phyloP scores from a whole-genome alignment of 2,797 vertebrate species.

The Pseudotriccus pelzelni region DNA sequence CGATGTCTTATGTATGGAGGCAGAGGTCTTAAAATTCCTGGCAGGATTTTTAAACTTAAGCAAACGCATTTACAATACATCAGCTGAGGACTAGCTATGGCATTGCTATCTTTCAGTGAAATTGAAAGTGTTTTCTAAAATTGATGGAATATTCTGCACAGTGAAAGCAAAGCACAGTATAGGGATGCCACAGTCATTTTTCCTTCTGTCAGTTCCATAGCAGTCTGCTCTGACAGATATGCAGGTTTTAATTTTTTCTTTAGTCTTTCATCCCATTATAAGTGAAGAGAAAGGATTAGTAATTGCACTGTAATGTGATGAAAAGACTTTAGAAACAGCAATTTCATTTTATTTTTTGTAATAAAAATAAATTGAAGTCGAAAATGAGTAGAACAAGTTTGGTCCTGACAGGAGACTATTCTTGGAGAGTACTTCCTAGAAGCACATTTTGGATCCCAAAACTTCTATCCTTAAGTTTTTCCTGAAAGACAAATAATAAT shows the following conservation, averaged over 20 bases:
- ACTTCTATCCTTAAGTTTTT: not conserved
- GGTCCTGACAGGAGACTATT: not conserved
- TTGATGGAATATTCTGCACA: not conserved
- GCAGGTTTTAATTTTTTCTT: not conserved
- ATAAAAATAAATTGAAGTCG: not conserved
- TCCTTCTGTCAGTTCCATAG: not conserved
- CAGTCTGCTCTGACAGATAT: not conserved
- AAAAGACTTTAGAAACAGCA: not conserved
- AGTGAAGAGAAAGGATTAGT: not conserved
- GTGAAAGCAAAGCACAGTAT: not conserved
- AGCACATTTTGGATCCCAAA: not conserved
- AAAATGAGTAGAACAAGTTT: not conserved
- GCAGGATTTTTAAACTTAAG: not conserved
- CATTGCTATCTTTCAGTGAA: not conserved
- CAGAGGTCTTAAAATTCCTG: slow-evolving; percentile 25
- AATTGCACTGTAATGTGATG: not conserved
- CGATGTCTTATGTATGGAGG: not conserved
- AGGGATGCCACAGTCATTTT: not conserved
- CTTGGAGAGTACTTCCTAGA: not conserved
- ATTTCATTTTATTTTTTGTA: not conserved
- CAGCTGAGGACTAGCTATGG: not conserved
- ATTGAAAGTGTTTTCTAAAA: not conserved
- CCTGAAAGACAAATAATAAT: not conserved
- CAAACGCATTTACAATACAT: not conserved
- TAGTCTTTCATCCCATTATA: not conserved